A percentile compares a stretch with the other conserved stretches of the same genome.
Evolutionary conservation across 2,113 vertebrate species (phyloP).

Genomic region (Leptobrachium ailaonicum): DNA sequence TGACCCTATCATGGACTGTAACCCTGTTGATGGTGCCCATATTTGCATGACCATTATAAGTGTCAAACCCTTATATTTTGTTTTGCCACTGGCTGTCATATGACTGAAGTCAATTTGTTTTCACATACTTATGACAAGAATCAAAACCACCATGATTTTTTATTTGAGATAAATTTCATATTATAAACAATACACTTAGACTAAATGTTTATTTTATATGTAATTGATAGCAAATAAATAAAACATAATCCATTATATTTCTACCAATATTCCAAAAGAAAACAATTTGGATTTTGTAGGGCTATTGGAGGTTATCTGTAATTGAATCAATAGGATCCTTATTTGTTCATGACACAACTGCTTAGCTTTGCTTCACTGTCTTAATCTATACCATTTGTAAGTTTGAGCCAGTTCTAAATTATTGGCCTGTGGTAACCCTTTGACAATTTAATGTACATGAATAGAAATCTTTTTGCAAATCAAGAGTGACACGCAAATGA

Average conservation of each 20-base stretch:
- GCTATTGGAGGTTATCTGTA: conserved; percentile 50
- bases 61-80: too few species aligned
- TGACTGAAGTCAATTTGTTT: too few species aligned
- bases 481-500: conserved; percentile 45
- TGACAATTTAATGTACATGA: conserved; percentile 44
- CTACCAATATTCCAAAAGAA: conserved; percentile 19
- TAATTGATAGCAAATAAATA: neutral
- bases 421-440: conserved; percentile 43
- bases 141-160: too few species aligned
- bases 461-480: conserved; percentile 44
- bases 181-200: neutral
- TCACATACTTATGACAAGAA: too few species aligned
- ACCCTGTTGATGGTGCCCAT: too few species aligned
- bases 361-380: conserved; percentile 47
- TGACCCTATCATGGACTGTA: too few species aligned
- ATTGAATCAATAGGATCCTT: conserved; percentile 50
- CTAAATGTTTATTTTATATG: neutral
- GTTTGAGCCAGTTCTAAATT: conserved; percentile 41
- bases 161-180: too few species aligned
- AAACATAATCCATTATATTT: conserved; percentile 12
- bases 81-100: too few species aligned
- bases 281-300: conserved; percentile 39
- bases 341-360: conserved; percentile 48
- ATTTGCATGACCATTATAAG: too few species aligned
- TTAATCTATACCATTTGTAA: conserved; percentile 44